Percentiles rank a stretch among this genome's conserved stretches.
These are phyloP conservation scores for Leptinotarsa undecemlineata DNA, from an alignment of 1,140 invertebrate species.

Conservation along the genomic window DNA sequence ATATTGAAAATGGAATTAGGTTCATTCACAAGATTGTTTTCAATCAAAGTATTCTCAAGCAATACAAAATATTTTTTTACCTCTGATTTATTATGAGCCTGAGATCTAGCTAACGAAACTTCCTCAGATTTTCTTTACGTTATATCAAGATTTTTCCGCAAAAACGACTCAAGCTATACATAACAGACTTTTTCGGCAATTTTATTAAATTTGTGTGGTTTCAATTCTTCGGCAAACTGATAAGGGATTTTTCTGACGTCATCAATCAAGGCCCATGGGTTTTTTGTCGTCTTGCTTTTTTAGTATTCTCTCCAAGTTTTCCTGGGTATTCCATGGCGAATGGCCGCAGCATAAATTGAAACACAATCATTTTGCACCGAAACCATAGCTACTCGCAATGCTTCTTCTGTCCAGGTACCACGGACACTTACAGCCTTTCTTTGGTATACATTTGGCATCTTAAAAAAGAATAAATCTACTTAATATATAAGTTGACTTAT, in stretches of 20 bases:
- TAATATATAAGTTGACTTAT: too few species aligned
- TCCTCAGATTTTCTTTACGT: slow-evolving; percentile 40
- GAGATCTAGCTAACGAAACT: slow-evolving; percentile 37
- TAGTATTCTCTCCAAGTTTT: not conserved
- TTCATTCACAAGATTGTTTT: slow-evolving; percentile 49
- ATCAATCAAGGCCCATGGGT: not conserved
- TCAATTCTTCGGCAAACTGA: slow-evolving; percentile 43
- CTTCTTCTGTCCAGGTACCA: too few species aligned
- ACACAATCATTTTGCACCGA: too few species aligned
- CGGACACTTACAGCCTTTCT: too few species aligned
- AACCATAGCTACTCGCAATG: too few species aligned
- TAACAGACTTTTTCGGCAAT: slow-evolving; percentile 35
- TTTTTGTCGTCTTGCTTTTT: not conserved
- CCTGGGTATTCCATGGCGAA: not conserved
- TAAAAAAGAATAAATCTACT: too few species aligned
- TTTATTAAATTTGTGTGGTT: slow-evolving; percentile 38
- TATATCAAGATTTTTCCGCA: slow-evolving; percentile 39
- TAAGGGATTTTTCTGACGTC: not conserved
- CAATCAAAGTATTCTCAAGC: slow-evolving; percentile 36
- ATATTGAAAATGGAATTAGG: slow-evolving; percentile 52
- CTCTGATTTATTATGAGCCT: not conserved
- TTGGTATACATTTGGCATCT: too few species aligned
- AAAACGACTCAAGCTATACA: slow-evolving; percentile 41
- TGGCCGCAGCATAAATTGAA: not conserved
- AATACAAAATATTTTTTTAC: slow-evolving; percentile 26